phyloP scores from a whole-genome alignment of 2,888 invertebrate species.

The Cabera pusaria region DNA sequence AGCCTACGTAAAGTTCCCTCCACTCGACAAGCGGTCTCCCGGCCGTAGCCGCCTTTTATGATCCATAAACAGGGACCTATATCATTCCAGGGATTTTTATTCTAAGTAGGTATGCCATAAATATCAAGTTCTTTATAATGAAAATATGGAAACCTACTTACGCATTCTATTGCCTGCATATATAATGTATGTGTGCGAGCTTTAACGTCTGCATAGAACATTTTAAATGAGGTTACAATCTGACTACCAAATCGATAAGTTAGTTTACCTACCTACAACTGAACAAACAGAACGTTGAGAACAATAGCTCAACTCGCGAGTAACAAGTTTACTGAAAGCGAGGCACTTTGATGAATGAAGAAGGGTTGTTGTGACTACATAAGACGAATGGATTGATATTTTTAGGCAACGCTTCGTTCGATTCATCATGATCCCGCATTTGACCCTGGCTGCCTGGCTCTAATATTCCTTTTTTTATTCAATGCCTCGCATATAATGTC shows the following conservation, averaged over 20 bases:
- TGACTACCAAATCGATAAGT: conserved; percentile 5
- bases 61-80: conserved; percentile 51
- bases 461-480: conserved; percentile 12
- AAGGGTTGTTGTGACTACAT: conserved; percentile 2
- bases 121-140: conserved; percentile 48
- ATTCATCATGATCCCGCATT: conserved; percentile 12
- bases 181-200: conserved; percentile 8
- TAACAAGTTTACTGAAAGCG: conserved; percentile 4
- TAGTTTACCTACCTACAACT: conserved; percentile 3
- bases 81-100: conserved; percentile 50
- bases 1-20: conserved; percentile 43
- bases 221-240: conserved; percentile 12
- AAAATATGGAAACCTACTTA: conserved; percentile 41
- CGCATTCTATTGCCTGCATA: conserved; percentile 25
- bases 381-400: conserved; percentile 12
- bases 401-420: conserved; percentile 5
- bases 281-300: conserved; percentile 1
- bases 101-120: conserved; percentile 44
- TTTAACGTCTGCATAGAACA: conserved; percentile 6
- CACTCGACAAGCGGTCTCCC: conserved; percentile 39
- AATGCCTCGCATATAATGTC: conserved; percentile 7
- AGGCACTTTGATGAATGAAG: conserved; percentile 7
- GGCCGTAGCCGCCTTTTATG: conserved; percentile 45
- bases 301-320: conserved; percentile 4
- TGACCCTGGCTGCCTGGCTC: conserved; percentile 8